Percentiles rank a stretch among this genome's conserved stretches.
Conservation (phyloP, 92 coral and sea anemone species). For the Epizoanthus fatuus region DNA sequence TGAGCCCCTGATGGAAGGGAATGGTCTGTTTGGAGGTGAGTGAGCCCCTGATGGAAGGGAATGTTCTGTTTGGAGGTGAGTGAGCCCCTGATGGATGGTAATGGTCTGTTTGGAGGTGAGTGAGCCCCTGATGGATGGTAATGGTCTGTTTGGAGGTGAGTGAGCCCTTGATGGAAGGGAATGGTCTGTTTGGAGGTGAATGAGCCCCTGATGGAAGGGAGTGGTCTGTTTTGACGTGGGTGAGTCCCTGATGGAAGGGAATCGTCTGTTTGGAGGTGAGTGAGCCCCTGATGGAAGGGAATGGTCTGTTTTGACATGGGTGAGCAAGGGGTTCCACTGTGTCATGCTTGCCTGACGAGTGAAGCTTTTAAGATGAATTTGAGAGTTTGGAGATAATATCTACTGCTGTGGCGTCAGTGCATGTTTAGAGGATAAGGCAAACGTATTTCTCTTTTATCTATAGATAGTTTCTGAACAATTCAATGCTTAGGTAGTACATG, state of each 20-base stretch:
- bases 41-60: slow-evolving; percentile 61
- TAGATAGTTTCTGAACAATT: too few species aligned
- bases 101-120: slow-evolving; percentile 75
- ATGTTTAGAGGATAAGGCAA: too few species aligned
- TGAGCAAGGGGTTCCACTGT: background rate
- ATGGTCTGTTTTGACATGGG: slow-evolving; percentile 70
- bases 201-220: slow-evolving; percentile 69
- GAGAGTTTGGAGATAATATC: background rate
- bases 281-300: too few species aligned
- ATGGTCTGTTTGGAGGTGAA: slow-evolving; percentile 75
- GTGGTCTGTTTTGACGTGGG: slow-evolving; percentile 74
- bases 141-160: slow-evolving; percentile 75
- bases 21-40: slow-evolving; percentile 75
- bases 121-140: slow-evolving; percentile 61
- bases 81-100: slow-evolving; percentile 61
- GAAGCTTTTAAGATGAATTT: background rate
- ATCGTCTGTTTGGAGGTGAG: slow-evolving; percentile 75
- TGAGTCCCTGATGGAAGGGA: slow-evolving; percentile 62
- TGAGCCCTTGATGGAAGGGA: slow-evolving; percentile 71
- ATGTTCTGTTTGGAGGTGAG: slow-evolving; percentile 75
- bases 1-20: slow-evolving; percentile 71
- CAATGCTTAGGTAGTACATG: too few species aligned
- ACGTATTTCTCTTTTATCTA: too few species aligned
- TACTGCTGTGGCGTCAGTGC: too few species aligned
- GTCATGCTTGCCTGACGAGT: background rate